Percentiles rank a stretch among this genome's conserved stretches.
Conservation (phyloP, 1,140 invertebrate species). For the Platyscapa corneri region DNA sequence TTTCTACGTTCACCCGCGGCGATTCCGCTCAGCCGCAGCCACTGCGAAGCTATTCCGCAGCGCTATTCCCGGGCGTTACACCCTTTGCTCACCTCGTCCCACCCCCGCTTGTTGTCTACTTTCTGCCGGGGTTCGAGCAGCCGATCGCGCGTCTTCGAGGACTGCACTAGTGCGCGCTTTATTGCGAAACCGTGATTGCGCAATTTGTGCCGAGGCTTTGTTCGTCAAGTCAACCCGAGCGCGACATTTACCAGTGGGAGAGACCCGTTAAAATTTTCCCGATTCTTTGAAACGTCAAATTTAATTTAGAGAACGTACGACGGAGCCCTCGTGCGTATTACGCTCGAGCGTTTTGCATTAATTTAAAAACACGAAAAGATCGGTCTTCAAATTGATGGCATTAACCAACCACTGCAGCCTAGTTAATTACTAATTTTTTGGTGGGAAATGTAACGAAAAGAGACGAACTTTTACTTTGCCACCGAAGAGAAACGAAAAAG, state of each 20-base stretch:
- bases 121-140: not conserved
- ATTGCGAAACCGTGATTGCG: not conserved
- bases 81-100: not conserved
- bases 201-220: not conserved
- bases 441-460: no score
- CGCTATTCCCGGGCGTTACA: not conserved
- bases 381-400: no score
- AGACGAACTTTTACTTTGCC: no score
- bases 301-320: no score
- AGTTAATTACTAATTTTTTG: no score
- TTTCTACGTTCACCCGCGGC: not conserved
- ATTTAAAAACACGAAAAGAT: no score
- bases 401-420: no score
- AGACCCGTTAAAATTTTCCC: no score
- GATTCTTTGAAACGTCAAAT: no score
- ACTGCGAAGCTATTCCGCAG: not conserved
- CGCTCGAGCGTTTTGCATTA: no score
- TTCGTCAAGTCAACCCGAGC: not conserved
- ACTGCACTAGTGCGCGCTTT: not conserved
- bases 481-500: no score
- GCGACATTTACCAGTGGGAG: not conserved
- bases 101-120: not conserved
- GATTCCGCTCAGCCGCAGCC: constrained; percentile 9
- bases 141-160: not conserved
- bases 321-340: no score